phyloP scores from a whole-genome alignment of 2,888 invertebrate species.

The Lasioglossum calceatum region DNA sequence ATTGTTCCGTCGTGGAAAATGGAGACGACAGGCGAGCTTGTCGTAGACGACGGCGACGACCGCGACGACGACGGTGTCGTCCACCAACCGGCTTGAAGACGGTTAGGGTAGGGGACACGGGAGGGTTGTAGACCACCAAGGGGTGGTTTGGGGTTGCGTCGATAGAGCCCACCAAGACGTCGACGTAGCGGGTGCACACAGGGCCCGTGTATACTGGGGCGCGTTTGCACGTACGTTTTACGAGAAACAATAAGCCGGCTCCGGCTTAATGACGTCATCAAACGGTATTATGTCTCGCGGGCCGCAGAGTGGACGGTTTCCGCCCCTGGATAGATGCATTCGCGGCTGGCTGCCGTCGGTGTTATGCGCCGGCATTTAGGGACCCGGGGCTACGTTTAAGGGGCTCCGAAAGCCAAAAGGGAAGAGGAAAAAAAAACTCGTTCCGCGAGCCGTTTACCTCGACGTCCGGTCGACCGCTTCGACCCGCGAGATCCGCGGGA shows the following conservation, averaged over 20 bases:
- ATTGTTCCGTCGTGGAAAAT: constrained; percentile 60
- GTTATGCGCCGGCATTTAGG: constrained; percentile 37
- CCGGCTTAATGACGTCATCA: constrained; percentile 78
- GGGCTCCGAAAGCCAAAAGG: background rate
- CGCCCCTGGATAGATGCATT: constrained; percentile 61
- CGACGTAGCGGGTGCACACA: constrained; percentile 20
- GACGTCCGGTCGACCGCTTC: background rate
- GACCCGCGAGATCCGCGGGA: background rate
- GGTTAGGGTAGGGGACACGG: background rate
- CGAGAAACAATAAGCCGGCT: constrained; percentile 79
- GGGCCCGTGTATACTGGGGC: constrained; percentile 20
- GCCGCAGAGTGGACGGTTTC: constrained; percentile 65
- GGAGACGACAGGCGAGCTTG: constrained; percentile 48
- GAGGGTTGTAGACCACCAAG: constrained; percentile 8
- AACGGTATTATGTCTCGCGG: constrained; percentile 73
- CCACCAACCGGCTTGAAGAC: background rate
- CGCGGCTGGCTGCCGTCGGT: constrained; percentile 32
- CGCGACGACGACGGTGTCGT: background rate
- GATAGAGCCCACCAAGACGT: constrained; percentile 45
- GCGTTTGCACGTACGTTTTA: constrained; percentile 73
- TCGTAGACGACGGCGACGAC: constrained; percentile 28
- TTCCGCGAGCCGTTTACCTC: constrained; percentile 23
- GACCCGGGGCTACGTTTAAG: constrained; percentile 25
- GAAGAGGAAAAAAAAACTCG: constrained; percentile 8
- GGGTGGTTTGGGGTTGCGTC: constrained; percentile 49